phyloP scores from a whole-genome alignment of 2,888 invertebrate species.

The Dicyrtoma fusca region DNA sequence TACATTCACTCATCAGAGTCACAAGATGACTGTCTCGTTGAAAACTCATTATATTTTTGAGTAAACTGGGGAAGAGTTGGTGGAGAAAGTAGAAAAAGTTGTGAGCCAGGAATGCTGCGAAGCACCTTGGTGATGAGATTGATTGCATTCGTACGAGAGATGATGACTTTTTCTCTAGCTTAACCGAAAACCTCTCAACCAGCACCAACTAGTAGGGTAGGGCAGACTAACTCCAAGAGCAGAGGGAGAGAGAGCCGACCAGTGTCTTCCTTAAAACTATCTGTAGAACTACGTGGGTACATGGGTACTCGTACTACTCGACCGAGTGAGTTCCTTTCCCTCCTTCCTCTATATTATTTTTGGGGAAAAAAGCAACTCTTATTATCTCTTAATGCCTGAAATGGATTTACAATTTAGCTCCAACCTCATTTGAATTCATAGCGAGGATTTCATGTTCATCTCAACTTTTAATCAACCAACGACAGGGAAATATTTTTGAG shows the following conservation, averaged over 20 bases:
- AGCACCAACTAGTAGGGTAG: neutral
- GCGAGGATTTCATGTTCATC: slow-evolving; percentile 37
- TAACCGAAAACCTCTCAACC: neutral
- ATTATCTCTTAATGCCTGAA: slow-evolving; percentile 39
- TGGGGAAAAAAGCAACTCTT: slow-evolving; percentile 28
- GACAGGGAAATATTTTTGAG: slow-evolving; percentile 31
- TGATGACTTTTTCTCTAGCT: slow-evolving; percentile 33
- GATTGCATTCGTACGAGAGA: slow-evolving; percentile 34
- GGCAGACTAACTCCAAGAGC: too few relatives aligned
- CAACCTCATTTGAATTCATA: slow-evolving; percentile 38
- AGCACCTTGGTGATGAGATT: slow-evolving; percentile 39
- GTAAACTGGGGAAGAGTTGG: slow-evolving; percentile 1
- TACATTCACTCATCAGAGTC: neutral
- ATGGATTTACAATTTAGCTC: slow-evolving; percentile 38
- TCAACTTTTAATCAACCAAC: slow-evolving; percentile 39
- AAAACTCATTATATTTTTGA: slow-evolving; percentile 39
- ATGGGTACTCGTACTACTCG: too few relatives aligned
- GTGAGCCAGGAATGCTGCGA: neutral
- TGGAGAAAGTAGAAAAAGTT: slow-evolving; percentile 2
- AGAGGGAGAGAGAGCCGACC: too few relatives aligned
- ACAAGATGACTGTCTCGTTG: slow-evolving; percentile 10
- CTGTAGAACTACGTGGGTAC: too few relatives aligned
- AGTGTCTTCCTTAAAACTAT: too few relatives aligned
- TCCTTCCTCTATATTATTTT: neutral
- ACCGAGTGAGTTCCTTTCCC: too few relatives aligned